Evolutionary conservation across 2,113 vertebrate genomes (phyloP), one percentile per base, ranked within the genome.

Genomic region (Gopherus evgoodei): DNA sequence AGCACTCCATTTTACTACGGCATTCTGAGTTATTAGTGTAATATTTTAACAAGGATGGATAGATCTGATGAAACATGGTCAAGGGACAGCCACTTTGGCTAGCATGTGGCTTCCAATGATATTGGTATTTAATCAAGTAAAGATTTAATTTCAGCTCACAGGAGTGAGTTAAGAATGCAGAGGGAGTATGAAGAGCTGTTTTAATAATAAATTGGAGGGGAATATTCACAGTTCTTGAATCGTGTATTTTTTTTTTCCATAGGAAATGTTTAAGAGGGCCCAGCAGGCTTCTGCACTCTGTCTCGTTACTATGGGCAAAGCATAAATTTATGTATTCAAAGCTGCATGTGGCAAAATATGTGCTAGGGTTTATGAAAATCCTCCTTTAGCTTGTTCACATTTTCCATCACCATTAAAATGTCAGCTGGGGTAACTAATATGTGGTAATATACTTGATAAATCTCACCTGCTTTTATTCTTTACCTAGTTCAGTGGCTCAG

Each of bases 271-370:
- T 93, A 90, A 96, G 83, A 88, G 54, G 83, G 65, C 94, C 72
- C 95, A 97, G 96, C 92, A 90, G 95, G 93, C 94, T 93, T 87
- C 65, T 83, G 76, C 69, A 89, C 87, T 96, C 91, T 76, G 91
- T 94, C 95, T 98, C 97, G 96, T 97, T 97, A 97, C 90, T 94
- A 89, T 94, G 93, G 97, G 96, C 94, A 93, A 95, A 97, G 90
- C 86, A 53, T 87, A 84, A 92, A 97, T 96, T 95, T 96, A 94
- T 93, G 87, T 7, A 53, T 96, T 97, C 57, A 50, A 47, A 93
- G 52, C 88, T 35, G 92, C 95, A 86, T 90, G 96, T 93, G 83
- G 96, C 93, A 92, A 97, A 96, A 91, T 22, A 79, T 96, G 87
- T 65, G 85, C 56, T 25, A 38, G 75, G 93, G 54, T 17, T 95